A percentile compares a stretch with the other conserved stretches of the same genome.
phyloP scores from a whole-genome alignment of 2,888 invertebrate genomes.

The Sclerodermus sp. region DNA sequence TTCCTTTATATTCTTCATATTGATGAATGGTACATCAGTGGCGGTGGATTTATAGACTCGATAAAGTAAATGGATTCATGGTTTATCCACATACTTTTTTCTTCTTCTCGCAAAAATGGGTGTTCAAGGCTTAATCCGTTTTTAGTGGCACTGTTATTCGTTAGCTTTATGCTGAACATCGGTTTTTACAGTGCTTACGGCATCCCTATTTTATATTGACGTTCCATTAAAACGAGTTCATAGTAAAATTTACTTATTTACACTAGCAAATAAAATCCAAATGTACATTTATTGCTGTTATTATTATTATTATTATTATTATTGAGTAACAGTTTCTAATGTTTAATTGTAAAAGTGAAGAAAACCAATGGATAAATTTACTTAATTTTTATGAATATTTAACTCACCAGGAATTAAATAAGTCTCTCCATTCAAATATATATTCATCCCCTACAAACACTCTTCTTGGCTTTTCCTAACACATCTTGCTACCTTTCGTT shows the following conservation, averaged over 20 bases:
- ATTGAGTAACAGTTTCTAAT: no score
- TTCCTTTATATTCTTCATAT: slow-evolving; percentile 38
- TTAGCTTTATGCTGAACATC: slow-evolving; percentile 51
- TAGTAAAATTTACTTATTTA: background rate
- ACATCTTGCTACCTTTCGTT: slow-evolving; percentile 95
- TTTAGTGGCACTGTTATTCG: slow-evolving; percentile 52
- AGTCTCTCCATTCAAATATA: slow-evolving; percentile 58
- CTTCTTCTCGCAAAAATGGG: slow-evolving; percentile 42
- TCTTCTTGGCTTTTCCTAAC: slow-evolving; percentile 99
- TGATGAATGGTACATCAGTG: slow-evolving; percentile 44
- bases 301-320: no score
- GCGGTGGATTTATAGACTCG: slow-evolving; percentile 39
- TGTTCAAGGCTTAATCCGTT: slow-evolving; percentile 41
- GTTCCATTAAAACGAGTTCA: background rate
- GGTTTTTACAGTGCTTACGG: slow-evolving; percentile 54
- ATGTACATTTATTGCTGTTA: no score
- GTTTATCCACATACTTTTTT: slow-evolving; percentile 29
- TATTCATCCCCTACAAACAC: slow-evolving; percentile 77
- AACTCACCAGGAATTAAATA: slow-evolving; percentile 57
- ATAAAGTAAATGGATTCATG: slow-evolving; percentile 38
- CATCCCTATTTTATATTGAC: slow-evolving; percentile 38
- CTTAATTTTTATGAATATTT: background rate
- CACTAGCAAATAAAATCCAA: no score
- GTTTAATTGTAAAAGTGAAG: no score
- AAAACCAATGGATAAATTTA: background rate